Conservation (phyloP, 2,113 vertebrate species). For the Prionailurus bengalensis region DNA sequence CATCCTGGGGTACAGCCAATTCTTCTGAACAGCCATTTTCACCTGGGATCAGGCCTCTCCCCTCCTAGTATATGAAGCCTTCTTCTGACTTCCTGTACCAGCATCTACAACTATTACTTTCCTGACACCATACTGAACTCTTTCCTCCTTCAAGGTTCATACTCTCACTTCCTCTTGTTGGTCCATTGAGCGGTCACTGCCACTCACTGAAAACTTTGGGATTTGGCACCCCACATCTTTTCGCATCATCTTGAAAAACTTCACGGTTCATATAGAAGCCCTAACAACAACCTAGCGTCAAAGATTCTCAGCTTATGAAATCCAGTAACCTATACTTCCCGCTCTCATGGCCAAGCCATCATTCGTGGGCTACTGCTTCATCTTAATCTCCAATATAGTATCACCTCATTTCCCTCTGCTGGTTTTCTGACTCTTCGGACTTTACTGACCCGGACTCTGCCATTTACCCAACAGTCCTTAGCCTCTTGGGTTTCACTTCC, state of each 20-base stretch:
- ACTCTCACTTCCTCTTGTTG: not conserved
- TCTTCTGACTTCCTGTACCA: not conserved
- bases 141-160: not conserved
- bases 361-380: not conserved
- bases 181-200: not conserved
- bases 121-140: not conserved
- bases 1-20: not conserved
- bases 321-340: not conserved
- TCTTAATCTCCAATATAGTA: accelerated
- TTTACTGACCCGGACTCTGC: not conserved
- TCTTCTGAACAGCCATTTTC: not conserved
- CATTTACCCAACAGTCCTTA: not conserved
- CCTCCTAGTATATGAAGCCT: accelerated
- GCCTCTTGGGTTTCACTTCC: not conserved
- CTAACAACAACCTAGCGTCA: not conserved
- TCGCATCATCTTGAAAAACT: not conserved
- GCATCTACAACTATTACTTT: not conserved
- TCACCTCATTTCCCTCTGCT: no score
- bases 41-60: not conserved
- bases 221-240: not conserved
- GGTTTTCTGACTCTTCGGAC: not conserved
- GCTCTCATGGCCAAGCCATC: accelerated
- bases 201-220: not conserved
- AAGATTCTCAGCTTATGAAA: not conserved
- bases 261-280: not conserved